Evolutionary conservation across 2,797 vertebrate species (phyloP).

Genomic region (Pangasius sanitwongsei): DNA sequence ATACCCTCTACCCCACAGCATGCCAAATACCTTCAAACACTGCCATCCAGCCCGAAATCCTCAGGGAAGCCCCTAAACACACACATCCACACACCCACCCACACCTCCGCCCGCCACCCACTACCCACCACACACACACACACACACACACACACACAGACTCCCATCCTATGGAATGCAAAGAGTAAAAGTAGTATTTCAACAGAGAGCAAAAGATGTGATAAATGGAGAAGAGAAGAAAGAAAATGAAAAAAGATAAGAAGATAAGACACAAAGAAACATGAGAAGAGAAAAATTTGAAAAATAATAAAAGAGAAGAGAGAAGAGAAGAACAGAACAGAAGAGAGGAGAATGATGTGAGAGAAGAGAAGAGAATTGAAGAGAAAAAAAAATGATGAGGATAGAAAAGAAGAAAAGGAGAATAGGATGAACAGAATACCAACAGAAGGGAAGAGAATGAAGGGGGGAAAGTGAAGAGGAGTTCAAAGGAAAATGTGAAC

Average conservation of each 20-base stretch:
- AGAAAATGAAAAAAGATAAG: not conserved
- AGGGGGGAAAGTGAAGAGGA: not conserved
- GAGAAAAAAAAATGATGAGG: not conserved
- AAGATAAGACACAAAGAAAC: not conserved
- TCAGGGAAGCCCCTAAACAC: conserved; percentile 45
- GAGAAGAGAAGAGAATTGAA: not conserved
- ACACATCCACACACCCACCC: conserved; percentile 4
- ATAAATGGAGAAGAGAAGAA: not conserved
- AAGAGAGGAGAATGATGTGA: not conserved
- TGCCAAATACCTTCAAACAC: conserved; percentile 55
- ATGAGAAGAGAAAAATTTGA: not conserved
- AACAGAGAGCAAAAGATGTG: not conserved
- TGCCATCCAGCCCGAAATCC: conserved; percentile 45
- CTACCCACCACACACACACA: not conserved
- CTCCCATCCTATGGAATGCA: not conserved
- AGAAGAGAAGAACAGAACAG: not conserved
- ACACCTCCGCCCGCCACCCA: not conserved
- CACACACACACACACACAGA: not conserved
- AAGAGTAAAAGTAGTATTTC: not conserved
- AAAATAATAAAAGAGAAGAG: not conserved
- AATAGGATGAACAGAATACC: not conserved
- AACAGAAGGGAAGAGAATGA: not conserved
- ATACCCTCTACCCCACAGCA: conserved; percentile 44
- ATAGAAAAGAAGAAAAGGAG: not conserved
- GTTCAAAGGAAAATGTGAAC: not conserved